phyloP scores from a whole-genome alignment of 2,888 invertebrate species.

The Drosophila imparisetae region DNA sequence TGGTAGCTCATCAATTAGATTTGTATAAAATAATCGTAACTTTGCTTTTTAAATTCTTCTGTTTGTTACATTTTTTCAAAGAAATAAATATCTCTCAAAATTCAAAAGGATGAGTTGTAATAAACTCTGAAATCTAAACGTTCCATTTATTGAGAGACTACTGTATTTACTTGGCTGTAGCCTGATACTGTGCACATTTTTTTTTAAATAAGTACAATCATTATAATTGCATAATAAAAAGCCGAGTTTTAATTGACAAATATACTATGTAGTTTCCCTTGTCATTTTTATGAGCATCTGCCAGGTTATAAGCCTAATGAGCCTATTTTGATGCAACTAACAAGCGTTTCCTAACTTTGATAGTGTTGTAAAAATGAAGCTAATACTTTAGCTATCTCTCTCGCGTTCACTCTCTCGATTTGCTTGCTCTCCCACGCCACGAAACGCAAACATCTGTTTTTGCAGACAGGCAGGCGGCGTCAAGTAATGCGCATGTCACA shows the following conservation, averaged over 20 bases:
- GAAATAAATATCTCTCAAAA: background rate
- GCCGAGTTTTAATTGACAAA: conserved; percentile 7
- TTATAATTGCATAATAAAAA: conserved; percentile 59
- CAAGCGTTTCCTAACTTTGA: conserved; percentile 32
- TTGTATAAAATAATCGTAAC: background rate
- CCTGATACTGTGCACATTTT: conserved; percentile 3
- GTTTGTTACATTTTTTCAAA: background rate
- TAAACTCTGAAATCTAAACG: background rate
- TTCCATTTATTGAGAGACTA: background rate
- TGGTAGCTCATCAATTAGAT: background rate
- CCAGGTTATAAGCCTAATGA: conserved; percentile 37
- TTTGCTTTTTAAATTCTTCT: background rate
- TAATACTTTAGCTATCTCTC: conserved; percentile 14
- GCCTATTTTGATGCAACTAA: conserved; percentile 31
- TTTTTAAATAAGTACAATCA: background rate
- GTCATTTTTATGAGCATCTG: conserved; percentile 29
- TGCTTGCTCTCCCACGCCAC: conserved; percentile 37
- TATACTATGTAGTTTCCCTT: background rate
- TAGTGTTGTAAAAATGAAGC: conserved; percentile 36
- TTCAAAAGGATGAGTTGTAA: background rate
- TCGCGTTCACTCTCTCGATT: conserved; percentile 9
- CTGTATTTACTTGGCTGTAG: conserved; percentile 1
- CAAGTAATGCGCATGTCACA: conserved; percentile 64
- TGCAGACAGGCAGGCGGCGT: conserved; percentile 32
- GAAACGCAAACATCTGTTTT: conserved; percentile 68